Conservation (phyloP, 92 coral and sea anemone species). For the Phymanthus crucifer region DNA sequence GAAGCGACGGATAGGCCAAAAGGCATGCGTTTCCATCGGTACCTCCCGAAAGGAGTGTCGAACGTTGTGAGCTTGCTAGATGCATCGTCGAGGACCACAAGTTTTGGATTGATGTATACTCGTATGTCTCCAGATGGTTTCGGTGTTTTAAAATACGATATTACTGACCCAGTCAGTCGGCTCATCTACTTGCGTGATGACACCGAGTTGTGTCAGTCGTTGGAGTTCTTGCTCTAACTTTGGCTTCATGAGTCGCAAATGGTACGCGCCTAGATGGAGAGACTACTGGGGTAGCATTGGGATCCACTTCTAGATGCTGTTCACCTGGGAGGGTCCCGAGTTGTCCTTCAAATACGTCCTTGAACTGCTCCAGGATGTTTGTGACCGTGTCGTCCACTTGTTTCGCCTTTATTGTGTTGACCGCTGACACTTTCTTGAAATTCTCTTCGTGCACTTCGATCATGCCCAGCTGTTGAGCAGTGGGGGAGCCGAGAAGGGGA, state of each 20-base stretch:
- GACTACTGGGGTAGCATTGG: background rate
- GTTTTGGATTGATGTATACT: conserved; percentile 33
- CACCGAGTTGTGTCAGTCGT: conserved; percentile 27
- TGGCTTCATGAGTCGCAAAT: conserved; percentile 23
- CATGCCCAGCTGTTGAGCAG: conserved; percentile 46
- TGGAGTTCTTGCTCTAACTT: conserved; percentile 27
- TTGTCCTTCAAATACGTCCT: conserved; percentile 31
- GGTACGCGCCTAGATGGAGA: conserved; percentile 21
- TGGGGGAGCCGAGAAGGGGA: conserved; percentile 50
- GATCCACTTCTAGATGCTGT: conserved; percentile 19
- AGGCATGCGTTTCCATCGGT: conserved; percentile 40
- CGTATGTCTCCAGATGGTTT: conserved; percentile 36
- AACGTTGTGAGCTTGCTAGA: conserved; percentile 19
- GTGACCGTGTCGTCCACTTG: conserved; percentile 13
- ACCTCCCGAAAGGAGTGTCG: conserved; percentile 9
- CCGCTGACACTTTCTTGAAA: conserved; percentile 14
- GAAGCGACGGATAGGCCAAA: conserved; percentile 46
- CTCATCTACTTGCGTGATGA: conserved; percentile 18
- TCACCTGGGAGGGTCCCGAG: conserved; percentile 9
- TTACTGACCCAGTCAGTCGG: conserved; percentile 52
- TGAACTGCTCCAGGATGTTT: background rate
- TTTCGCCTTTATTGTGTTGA: background rate
- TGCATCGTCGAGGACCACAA: background rate
- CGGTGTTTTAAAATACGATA: conserved; percentile 32
- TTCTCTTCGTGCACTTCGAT: conserved; percentile 35